A percentile compares a stretch with the other conserved stretches of the same genome.
phyloP scores from a whole-genome alignment of 2,888 invertebrate genomes.

The Halictus quadricinctus region DNA sequence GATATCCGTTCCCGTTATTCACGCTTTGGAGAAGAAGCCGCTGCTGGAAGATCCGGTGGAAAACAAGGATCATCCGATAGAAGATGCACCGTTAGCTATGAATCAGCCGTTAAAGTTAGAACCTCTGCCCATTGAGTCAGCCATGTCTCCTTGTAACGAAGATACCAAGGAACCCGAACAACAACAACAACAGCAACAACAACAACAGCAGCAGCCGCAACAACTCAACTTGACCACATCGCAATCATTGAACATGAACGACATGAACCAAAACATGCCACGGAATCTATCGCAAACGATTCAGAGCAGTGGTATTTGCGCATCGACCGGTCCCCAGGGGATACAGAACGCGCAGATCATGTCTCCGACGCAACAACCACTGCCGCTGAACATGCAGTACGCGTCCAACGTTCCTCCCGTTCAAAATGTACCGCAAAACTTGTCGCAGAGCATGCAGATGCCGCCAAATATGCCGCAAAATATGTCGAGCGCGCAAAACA shows the following conservation, averaged over 20 bases:
- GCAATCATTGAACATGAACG: slow-evolving; percentile 65
- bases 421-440: slow-evolving; percentile 79
- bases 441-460: slow-evolving; percentile 77
- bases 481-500: slow-evolving; percentile 65
- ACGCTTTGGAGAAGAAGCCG: slow-evolving; percentile 77
- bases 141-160: slow-evolving; percentile 73
- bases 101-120: slow-evolving; percentile 77
- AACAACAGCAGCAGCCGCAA: slow-evolving; percentile 48
- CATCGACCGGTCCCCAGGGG: slow-evolving; percentile 58
- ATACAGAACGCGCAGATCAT: slow-evolving; percentile 70
- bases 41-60: slow-evolving; percentile 74
- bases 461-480: slow-evolving; percentile 69
- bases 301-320: slow-evolving; percentile 66
- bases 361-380: slow-evolving; percentile 74
- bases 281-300: slow-evolving; percentile 78
- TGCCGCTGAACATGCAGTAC: slow-evolving; percentile 80
- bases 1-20: slow-evolving; percentile 80
- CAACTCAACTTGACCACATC: slow-evolving; percentile 65
- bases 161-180: slow-evolving; percentile 74
- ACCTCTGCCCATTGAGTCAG: slow-evolving; percentile 74
- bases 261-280: slow-evolving; percentile 74
- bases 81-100: slow-evolving; percentile 73
- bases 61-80: slow-evolving; percentile 72
- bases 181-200: slow-evolving; percentile 21
- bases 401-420: slow-evolving; percentile 72